These are phyloP conservation scores for Heliopora coerulea DNA, from an alignment of 92 coral and sea anemone genomes.

Conservation along the genomic window DNA sequence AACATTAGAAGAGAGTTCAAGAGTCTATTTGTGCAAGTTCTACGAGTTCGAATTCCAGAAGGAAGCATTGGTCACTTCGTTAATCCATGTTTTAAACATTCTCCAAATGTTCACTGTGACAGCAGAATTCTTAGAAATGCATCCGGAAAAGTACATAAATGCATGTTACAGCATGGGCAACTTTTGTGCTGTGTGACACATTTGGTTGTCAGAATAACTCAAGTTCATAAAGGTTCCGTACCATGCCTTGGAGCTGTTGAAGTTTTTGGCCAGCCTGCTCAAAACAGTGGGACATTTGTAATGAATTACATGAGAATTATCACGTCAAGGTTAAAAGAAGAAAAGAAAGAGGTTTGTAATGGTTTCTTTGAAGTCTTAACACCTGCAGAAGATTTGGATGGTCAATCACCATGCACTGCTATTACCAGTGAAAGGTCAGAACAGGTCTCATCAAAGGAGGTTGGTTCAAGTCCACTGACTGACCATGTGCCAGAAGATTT, in stretches of 20 bases:
- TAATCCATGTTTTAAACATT: conserved; percentile 58
- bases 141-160: conserved; percentile 21
- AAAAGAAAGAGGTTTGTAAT: conserved; percentile 5
- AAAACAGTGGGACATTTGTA: conserved; percentile 49
- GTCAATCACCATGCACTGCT: neutral
- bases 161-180: conserved; percentile 64
- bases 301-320: conserved; percentile 50
- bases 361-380: neutral
- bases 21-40: conserved; percentile 60
- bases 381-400: neutral
- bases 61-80: conserved; percentile 60
- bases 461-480: neutral
- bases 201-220: conserved; percentile 60
- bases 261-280: conserved; percentile 80
- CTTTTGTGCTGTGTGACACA: conserved; percentile 65
- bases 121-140: conserved; percentile 8
- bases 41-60: conserved; percentile 54
- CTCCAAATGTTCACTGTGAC: conserved; percentile 19
- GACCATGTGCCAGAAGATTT: conserved; percentile 74
- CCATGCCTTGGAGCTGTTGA: conserved; percentile 82
- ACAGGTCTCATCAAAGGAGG: neutral
- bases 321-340: conserved; percentile 38
- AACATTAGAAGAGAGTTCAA: conserved; percentile 68
- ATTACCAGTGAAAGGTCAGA: neutral
- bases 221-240: conserved; percentile 69